Conservation (phyloP, 2,113 vertebrate genomes). For the Girardinichthys multiradiatus region DNA sequence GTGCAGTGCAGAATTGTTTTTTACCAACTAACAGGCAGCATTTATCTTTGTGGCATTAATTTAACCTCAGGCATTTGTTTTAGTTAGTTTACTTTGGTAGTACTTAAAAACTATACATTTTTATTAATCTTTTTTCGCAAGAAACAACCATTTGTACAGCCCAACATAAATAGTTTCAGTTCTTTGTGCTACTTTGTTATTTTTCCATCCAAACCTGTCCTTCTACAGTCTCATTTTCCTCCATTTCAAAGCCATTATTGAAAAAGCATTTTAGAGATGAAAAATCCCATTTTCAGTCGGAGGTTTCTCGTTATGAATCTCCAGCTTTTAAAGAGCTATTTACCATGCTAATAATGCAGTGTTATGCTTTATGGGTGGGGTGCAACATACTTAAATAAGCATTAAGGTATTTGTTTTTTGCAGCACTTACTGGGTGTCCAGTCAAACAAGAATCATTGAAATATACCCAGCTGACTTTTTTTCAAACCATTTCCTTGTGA, state of each 20-base stretch:
- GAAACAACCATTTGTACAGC: too few species aligned
- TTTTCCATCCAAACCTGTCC: conserved; percentile 17
- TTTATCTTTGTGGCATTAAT: conserved; percentile 37
- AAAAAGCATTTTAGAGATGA: conserved; percentile 10
- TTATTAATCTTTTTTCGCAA: too few species aligned
- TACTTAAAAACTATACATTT: too few species aligned
- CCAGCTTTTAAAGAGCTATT: conserved; percentile 14
- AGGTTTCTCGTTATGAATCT: background rate
- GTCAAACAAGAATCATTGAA: conserved; percentile 17
- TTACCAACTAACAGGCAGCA: conserved; percentile 26
- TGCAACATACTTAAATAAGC: too few species aligned
- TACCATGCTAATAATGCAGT: background rate
- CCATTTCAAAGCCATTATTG: conserved; percentile 25
- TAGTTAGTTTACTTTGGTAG: too few species aligned
- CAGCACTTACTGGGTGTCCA: conserved; percentile 1
- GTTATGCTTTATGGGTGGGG: background rate
- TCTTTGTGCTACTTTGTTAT: conserved; percentile 8
- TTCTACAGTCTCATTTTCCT: conserved; percentile 33
- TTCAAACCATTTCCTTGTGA: conserved; percentile 48
- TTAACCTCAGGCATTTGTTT: too few species aligned
- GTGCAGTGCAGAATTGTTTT: conserved; percentile 44
- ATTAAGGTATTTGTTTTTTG: too few species aligned
- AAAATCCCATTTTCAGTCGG: conserved; percentile 25
- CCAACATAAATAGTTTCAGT: background rate
- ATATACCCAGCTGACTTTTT: conserved; percentile 18